phyloP scores from a whole-genome alignment of 2,113 vertebrate genomes.

The Dicerorhinus sumatrensis region DNA sequence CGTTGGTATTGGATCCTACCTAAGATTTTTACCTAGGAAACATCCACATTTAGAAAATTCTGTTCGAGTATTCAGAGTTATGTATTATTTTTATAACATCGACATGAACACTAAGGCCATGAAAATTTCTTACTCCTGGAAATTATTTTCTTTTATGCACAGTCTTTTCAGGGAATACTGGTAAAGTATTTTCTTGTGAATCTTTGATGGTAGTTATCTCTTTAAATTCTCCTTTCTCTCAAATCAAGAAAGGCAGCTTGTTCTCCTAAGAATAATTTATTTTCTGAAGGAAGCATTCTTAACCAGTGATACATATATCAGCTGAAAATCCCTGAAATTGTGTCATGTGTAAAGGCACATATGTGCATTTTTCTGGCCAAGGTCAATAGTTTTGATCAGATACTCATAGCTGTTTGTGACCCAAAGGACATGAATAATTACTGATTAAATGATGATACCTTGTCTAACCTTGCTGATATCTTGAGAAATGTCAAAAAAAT shows the following conservation, averaged over 20 bases:
- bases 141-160: background rate
- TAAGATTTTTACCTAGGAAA: background rate
- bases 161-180: background rate
- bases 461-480: background rate
- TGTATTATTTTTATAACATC: background rate
- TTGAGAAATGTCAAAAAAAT: background rate
- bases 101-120: background rate
- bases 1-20: fast-evolving
- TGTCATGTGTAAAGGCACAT: background rate
- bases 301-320: background rate
- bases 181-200: background rate
- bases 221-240: background rate
- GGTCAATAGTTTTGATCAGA: background rate
- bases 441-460: background rate
- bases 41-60: background rate
- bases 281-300: background rate
- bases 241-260: background rate
- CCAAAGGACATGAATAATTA: background rate
- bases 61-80: background rate
- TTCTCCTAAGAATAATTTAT: background rate
- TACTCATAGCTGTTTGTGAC: no score
- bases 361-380: background rate
- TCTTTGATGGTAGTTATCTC: background rate
- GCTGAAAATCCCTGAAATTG: background rate
- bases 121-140: background rate